Conservation (phyloP, 1,140 invertebrate genomes). For the Trichonephila clavipes region DNA sequence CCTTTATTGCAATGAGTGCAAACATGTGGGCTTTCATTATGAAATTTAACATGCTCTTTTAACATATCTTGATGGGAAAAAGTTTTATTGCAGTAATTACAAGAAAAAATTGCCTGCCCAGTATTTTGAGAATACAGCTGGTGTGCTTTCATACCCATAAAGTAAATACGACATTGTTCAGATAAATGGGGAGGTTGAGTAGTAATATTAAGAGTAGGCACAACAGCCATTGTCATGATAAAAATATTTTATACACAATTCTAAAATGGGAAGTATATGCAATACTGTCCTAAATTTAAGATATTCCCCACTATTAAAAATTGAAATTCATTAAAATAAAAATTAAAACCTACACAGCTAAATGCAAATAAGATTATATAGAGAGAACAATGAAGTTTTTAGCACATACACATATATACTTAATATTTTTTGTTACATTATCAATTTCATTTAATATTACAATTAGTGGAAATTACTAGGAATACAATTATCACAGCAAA, state of each 20-base stretch:
- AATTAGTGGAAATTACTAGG: neutral
- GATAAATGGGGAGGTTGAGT: constrained; percentile 40
- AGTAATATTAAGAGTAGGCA: constrained; percentile 66
- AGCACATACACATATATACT: neutral
- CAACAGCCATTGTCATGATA: constrained; percentile 57
- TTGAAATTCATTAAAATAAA: neutral
- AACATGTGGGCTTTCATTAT: constrained; percentile 65
- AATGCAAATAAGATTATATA: neutral
- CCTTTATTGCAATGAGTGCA: constrained; percentile 85
- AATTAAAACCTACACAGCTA: neutral
- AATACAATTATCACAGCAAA: constrained; percentile 18
- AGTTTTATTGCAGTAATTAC: constrained; percentile 76
- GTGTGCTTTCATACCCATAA: constrained; percentile 65
- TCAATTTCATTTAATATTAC: neutral
- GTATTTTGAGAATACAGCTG: constrained; percentile 40
- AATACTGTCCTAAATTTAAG: neutral
- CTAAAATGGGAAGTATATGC: neutral
- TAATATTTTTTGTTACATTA: constrained; percentile 20
- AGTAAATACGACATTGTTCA: constrained; percentile 71
- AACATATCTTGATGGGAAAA: constrained; percentile 77
- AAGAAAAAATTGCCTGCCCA: constrained; percentile 58
- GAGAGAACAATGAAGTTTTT: neutral
- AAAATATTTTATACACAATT: neutral
- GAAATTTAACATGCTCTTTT: constrained; percentile 69
- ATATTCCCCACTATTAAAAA: neutral